phyloP scores from a whole-genome alignment of 1,140 invertebrate genomes.

The Eumaeus atala region DNA sequence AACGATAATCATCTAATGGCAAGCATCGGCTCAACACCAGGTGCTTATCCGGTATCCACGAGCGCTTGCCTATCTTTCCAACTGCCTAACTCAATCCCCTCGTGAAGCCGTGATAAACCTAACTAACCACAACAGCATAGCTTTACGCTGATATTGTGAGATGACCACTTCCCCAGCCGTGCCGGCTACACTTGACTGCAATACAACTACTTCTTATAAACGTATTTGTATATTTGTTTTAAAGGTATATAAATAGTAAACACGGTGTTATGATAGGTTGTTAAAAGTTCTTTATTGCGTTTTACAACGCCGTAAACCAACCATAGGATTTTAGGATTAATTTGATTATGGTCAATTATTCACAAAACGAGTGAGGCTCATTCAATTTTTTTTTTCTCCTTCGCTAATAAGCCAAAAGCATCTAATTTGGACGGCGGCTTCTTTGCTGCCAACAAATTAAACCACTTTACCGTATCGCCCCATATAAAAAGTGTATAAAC shows the following conservation, averaged over 20 bases:
- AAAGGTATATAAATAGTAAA: constrained; percentile 39
- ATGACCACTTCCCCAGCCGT: too few relatives aligned
- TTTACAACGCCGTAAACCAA: constrained; percentile 71
- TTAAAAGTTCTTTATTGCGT: constrained; percentile 67
- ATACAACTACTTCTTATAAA: too few relatives aligned
- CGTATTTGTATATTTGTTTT: neutral
- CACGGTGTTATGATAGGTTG: constrained; percentile 55
- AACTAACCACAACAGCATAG: too few relatives aligned
- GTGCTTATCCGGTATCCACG: too few relatives aligned
- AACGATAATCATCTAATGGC: too few relatives aligned
- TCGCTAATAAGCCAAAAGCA: constrained; percentile 71
- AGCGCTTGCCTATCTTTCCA: too few relatives aligned
- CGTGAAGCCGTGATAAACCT: too few relatives aligned
- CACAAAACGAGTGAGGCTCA: constrained; percentile 61
- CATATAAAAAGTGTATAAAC: constrained; percentile 66
- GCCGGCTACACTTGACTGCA: too few relatives aligned
- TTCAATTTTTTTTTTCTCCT: constrained; percentile 64
- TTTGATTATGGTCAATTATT: constrained; percentile 74
- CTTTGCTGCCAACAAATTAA: constrained; percentile 70
- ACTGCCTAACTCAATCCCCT: too few relatives aligned
- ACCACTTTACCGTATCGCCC: constrained; percentile 68
- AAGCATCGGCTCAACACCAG: too few relatives aligned
- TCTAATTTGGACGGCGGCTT: constrained; percentile 68
- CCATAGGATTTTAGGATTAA: constrained; percentile 72
- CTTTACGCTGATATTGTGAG: too few relatives aligned